Evolutionary conservation across 2,888 invertebrate species (phyloP), one percentile per base, ranked within the genome.

Genomic region (Operophtera brumata): DNA sequence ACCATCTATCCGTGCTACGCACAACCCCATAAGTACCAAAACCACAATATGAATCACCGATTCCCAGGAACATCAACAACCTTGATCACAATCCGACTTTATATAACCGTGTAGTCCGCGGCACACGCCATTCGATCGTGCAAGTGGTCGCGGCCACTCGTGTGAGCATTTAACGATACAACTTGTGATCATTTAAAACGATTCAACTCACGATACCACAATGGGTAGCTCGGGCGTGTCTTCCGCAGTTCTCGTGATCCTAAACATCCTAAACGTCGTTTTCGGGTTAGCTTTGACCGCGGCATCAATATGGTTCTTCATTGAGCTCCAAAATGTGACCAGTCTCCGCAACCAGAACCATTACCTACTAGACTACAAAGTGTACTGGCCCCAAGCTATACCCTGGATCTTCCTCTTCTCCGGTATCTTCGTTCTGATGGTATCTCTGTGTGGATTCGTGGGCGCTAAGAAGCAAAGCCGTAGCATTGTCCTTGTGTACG

Each of bases 351-450:
- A 87, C 58, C 65, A 73, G 35, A 86, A 85, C 69, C 89, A 89
- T 48, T 89, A 89, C 30, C 60, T 85, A 0, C 68, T 89, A 57
- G 88, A 90, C 61, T 90, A 86, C 75, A 80, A 75, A 11, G 77
- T 90, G 54, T 86, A 87, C 57, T 90, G 87, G 88, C 86, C 88
- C 0, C 89, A 90, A 62, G 86, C 83, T 0, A 73, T 87, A 0
- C 89, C 89, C 0, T 90, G 89, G 89, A 68, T 89, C 54, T 90
- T 88, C 54, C 75, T 88, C 28, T 55, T 86, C 1, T 76, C 78
- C 20, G 80, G 81, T 1, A 53, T 86, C 0, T 67, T 86, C n/a
- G 76, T 83, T 10, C 59, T 88, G 5, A 72, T 74, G 43, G 80
- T 80, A 0, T 77, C 83, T 0, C 68, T 74, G 47, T 86, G 86